Evolutionary conservation across 2,888 invertebrate species (phyloP), one percentile per base, ranked within the genome.

Genomic region (Acrobasis suavella): DNA sequence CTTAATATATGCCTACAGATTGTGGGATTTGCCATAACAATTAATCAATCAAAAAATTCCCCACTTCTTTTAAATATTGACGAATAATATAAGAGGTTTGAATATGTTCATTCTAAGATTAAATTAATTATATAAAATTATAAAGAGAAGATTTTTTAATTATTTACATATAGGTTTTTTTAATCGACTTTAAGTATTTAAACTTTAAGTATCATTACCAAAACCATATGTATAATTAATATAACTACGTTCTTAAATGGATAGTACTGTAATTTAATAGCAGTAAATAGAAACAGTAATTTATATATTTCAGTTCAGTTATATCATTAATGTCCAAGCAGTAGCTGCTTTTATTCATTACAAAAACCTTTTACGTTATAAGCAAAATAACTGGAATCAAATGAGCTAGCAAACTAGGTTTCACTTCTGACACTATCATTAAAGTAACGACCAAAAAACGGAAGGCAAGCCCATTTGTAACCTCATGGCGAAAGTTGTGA

Each of bases 341-440:
- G 32, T 58, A 49, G 46, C 22, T 10, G 49, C 12, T 50, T 50
- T 50, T 37, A 59, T 50, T n/a, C 39, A 55, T 39, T 55, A 16
- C 16, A 10, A 9, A 9, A 10, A 12, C 39, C 55, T 17, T 52
- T 52, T 52, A 37, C 9, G 37, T 50, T 55, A 55, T 16, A 15
- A 55, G 16, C 16, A 55, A 55, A 55, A 55, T 55, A 55, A 55
- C 39, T 39, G 55, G 55, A 39, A 55, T 10, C 39, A 1, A 38
- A 55, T 55, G 39, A 55, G 39, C 55, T 55, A 39, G 39, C 55
- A 16, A 55, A 55, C 39, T 55, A 39, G 55, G 55, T 55, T 55
- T 55, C 55, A 39, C 55, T 55, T 55, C 55, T 55, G 55, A 15
- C 55, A 39, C 55, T 55, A 12, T 55, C 55, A 55, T 55, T 55